phyloP scores from a whole-genome alignment of 2,113 vertebrate genomes.

The Poeciliopsis turrubarensis region DNA sequence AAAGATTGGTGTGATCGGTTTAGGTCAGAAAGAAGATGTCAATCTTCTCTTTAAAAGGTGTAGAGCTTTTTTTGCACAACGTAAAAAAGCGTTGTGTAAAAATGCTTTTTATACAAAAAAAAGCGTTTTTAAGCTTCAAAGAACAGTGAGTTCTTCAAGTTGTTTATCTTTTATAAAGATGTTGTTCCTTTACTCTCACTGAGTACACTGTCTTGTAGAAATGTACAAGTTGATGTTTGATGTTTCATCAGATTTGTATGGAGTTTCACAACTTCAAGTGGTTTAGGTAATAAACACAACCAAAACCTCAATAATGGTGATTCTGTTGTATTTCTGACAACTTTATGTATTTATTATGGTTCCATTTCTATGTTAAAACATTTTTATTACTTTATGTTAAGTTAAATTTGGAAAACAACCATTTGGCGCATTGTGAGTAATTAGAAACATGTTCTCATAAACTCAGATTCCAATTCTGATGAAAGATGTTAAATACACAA shows the following conservation, averaged over 20 bases:
- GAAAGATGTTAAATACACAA: background rate
- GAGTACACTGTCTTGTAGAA: constrained; percentile 44
- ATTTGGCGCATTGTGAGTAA: background rate
- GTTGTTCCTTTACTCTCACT: constrained; percentile 21
- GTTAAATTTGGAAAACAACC: background rate
- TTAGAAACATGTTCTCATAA: background rate
- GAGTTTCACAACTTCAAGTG: background rate
- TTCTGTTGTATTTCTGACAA: background rate
- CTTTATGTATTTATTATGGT: background rate
- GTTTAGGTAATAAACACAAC: constrained; percentile 28
- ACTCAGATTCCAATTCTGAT: background rate
- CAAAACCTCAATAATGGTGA: fast-evolving
- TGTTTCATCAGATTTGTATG: constrained; percentile 34
- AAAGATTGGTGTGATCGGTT: background rate
- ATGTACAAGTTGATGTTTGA: constrained; percentile 49
- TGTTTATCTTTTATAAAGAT: constrained; percentile 44
- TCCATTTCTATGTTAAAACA: background rate
- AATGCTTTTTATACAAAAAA: no score
- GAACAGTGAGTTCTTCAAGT: background rate
- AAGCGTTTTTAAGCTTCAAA: background rate
- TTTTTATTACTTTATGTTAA: background rate
- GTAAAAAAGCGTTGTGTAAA: no score
- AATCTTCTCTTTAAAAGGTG: background rate
- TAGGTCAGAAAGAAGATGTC: background rate
- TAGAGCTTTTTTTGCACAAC: background rate